Conservation (phyloP, 2,113 vertebrate genomes). For the Thalassoma bifasciatum region DNA sequence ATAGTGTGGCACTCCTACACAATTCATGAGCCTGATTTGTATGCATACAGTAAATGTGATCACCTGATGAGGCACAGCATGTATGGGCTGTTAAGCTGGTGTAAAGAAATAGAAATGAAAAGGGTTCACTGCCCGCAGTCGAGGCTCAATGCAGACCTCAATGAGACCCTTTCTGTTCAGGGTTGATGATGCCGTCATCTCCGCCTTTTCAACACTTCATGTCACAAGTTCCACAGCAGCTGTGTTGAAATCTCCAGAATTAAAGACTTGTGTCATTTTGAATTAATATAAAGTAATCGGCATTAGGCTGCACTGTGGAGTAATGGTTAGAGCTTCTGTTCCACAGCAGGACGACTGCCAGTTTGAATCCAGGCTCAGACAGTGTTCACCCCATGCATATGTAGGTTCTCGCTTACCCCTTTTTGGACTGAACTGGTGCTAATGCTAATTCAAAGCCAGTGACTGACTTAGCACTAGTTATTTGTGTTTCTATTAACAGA, state of each 20-base stretch:
- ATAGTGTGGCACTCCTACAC: background rate
- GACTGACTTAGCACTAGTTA: too few species aligned
- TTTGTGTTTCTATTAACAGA: too few species aligned
- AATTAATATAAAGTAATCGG: background rate
- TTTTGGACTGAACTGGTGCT: too few species aligned
- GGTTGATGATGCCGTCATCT: background rate
- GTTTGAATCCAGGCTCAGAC: too few species aligned
- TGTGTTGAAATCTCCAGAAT: background rate
- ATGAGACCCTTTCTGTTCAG: background rate
- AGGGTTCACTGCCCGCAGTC: background rate
- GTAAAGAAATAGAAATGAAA: background rate
- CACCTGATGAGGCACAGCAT: background rate
- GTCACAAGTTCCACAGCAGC: background rate
- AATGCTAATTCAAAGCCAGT: too few species aligned
- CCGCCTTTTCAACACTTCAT: background rate
- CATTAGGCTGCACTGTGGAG: background rate
- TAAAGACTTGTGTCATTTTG: background rate
- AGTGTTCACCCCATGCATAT: too few species aligned
- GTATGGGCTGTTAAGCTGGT: background rate
- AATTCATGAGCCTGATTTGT: background rate
- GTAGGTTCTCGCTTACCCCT: too few species aligned
- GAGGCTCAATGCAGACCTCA: background rate
- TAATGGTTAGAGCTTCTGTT: too few species aligned
- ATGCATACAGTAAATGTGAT: background rate
- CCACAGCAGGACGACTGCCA: too few species aligned